phyloP scores from a whole-genome alignment of 2,797 vertebrate species.

The Centroberyx gerrardi region DNA sequence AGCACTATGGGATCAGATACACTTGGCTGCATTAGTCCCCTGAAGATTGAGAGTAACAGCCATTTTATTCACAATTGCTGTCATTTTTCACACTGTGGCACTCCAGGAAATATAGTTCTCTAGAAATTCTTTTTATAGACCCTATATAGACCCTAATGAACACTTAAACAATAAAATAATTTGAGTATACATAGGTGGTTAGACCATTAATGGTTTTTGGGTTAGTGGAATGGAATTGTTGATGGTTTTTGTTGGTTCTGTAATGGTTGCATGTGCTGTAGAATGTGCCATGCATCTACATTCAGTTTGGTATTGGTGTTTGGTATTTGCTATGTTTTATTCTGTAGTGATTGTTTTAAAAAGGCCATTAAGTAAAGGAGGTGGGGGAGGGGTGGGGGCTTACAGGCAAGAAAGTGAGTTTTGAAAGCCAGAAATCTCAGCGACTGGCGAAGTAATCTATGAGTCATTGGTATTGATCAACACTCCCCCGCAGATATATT shows the following conservation, averaged over 20 bases:
- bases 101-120: slow-evolving; percentile 15
- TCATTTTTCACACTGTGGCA: slow-evolving; percentile 18
- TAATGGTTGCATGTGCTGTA: background rate
- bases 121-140: background rate
- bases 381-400: too few relatives aligned
- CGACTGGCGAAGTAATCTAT: too few relatives aligned
- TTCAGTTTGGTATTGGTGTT: background rate
- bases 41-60: slow-evolving; percentile 28
- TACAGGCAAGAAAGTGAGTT: too few relatives aligned
- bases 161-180: slow-evolving; percentile 1
- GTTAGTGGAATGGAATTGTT: too few relatives aligned
- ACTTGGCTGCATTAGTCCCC: slow-evolving; percentile 34
- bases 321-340: background rate
- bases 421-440: too few relatives aligned
- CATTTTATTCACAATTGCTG: slow-evolving; percentile 32
- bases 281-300: background rate
- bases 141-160: background rate
- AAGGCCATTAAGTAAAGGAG: too few relatives aligned
- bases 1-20: slow-evolving; percentile 48
- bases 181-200: background rate
- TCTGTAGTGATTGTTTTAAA: too few relatives aligned
- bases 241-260: background rate
- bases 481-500: too few relatives aligned
- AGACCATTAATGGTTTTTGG: background rate
- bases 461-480: too few relatives aligned